These are phyloP conservation scores for Epiblema foenella DNA, from an alignment of 2,888 invertebrate genomes.

Conservation along the genomic window DNA sequence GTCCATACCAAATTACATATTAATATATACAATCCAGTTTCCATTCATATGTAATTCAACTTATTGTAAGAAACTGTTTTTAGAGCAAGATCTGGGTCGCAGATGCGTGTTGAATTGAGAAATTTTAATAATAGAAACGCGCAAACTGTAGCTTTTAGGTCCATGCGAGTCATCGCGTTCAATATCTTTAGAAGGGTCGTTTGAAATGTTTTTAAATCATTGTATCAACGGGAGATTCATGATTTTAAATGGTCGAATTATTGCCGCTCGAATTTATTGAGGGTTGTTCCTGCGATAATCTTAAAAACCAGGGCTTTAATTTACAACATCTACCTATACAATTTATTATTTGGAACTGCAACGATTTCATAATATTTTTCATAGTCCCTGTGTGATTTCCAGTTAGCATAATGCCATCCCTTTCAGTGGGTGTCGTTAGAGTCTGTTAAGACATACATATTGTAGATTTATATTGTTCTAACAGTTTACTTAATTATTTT, in stretches of 20 bases:
- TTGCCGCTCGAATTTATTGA: constrained; percentile 23
- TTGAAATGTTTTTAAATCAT: constrained; percentile 35
- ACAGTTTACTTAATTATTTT: too few relatives aligned
- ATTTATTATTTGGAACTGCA: too few relatives aligned
- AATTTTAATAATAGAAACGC: constrained; percentile 76
- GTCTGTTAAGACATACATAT: too few relatives aligned
- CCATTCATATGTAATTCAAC: constrained; percentile 81
- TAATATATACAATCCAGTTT: constrained; percentile 83
- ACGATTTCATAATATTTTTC: not conserved
- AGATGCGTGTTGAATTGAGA: constrained; percentile 78
- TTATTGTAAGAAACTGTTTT: constrained; percentile 76
- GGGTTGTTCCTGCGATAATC: not conserved
- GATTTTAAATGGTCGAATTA: constrained; percentile 37
- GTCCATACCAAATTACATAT: constrained; percentile 80
- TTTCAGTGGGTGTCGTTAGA: too few relatives aligned
- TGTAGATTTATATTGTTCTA: too few relatives aligned
- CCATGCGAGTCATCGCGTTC: constrained; percentile 32
- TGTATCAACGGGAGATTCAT: constrained; percentile 31
- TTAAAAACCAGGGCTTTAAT: constrained; percentile 1
- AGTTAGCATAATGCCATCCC: too few relatives aligned
- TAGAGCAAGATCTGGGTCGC: constrained; percentile 77
- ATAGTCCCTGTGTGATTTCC: not conserved
- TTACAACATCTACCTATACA: not conserved
- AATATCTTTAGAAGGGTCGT: constrained; percentile 36
- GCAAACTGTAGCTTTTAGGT: constrained; percentile 60